Evolutionary conservation across 2,888 invertebrate genomes (phyloP), one percentile per base, ranked within the genome.

Genomic region (Ennomos erosarius): DNA sequence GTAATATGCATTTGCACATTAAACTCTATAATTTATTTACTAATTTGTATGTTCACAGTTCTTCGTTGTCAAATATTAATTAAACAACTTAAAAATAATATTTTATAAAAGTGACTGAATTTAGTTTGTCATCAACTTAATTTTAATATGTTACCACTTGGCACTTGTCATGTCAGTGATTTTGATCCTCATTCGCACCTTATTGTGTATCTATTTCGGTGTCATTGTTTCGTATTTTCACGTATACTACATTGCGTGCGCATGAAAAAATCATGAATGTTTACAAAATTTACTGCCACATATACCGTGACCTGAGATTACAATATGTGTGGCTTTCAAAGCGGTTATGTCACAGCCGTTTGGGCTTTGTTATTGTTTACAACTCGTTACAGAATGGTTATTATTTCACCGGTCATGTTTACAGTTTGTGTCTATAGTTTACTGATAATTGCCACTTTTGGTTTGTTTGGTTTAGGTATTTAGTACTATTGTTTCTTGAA

Each of bases 291-390:
- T 55, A 47, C 45, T 51, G 44, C 44, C 47, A 58, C 44, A 36
- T 26, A 26, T 26, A 26, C 26, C 26, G 26, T 26, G 26, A 26
- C 4, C 34, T n/a, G 34, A n/a, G 35, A 55, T 55, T 50, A 55
- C 55, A 26, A 26, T 26, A 42, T 61, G 52, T 63, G 56, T 54
- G 46, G 52, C 26, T 37, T 66, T 62, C 59, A 65, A 68, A 69
- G 64, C 66, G 64, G 69, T 74, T 72, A 71, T 70, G 69, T 75
- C 71, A 71, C 71, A 65, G 57, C 65, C 58, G 62, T 67, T 68
- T 46, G 1, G 10, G 61, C 61, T 52, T 62, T 50, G 63, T 50
- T 63, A 69, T 75, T 71, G 70, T 75, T 72, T 71, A 70, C 64
- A 48, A 46, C 55, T 55, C 55, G 69, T 69, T 65, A 59, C 59